Evolutionary conservation across 2,888 invertebrate genomes (phyloP), one percentile per base, ranked within the genome.

Genomic region (Chrysopilus asiliformis): DNA sequence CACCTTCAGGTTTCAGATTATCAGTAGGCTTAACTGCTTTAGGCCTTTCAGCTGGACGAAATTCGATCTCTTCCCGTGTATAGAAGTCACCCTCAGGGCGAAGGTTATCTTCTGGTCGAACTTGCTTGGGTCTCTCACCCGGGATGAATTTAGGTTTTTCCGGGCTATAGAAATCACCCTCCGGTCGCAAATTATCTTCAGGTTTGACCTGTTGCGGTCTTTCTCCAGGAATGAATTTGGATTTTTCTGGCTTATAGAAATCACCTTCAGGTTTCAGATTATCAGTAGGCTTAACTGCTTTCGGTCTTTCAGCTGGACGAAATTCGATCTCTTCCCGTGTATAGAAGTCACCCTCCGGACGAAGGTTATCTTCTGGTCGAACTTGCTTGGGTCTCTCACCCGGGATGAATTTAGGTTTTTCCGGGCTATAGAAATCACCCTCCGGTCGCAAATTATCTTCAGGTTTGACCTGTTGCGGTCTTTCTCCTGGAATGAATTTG

Each of bases 41-140:
- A 0, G 64, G 58, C 30, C 64, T 50, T 43, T 69, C 68, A 16
- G 64, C 68, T 29, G 68, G 67, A 13, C 58, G 55, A 50, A 60
- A 58, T 45, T 60, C 58, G 15, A 55, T 47, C 40, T 61, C 57
- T 22, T 57, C 53, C 4, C 64, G 65, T 35, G 61, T 56, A 44
- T 70, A 64, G 40, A 74, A 71, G 3, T 68, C 65, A n/a, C 71
- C 70, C 51, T 74, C 74, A 0, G 68, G 66, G 39, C 58, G 55
- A 3, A 73, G 56, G 50, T 72, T 72, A 48, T 73, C 74, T 45
- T 65, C 60, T 14, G 66, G 67, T 38, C 53, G 51, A 17, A 55
- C 57, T 36, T 52, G 62, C 37, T 52, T 51, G n/a, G 64, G 63
- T 32, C 47, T 59, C 43, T 63, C 60, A 5, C 50, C 52, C 4